phyloP scores from a whole-genome alignment of 2,888 invertebrate species.

The Elaeidobius kamerunicus region DNA sequence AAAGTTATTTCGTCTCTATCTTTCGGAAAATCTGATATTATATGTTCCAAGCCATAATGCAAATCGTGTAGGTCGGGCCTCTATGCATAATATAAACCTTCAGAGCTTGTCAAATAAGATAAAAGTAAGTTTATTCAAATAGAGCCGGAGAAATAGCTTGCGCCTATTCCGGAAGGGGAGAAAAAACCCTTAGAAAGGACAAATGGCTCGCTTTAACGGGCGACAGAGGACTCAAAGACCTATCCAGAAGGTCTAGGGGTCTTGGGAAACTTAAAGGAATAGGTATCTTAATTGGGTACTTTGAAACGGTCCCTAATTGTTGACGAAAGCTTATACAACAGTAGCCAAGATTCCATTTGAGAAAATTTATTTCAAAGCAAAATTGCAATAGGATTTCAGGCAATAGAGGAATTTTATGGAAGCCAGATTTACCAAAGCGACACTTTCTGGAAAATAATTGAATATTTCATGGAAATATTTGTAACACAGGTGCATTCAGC shows the following conservation, averaged over 20 bases:
- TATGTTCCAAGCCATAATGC: constrained; percentile 10
- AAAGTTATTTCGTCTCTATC: constrained; percentile 9
- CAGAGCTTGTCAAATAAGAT: constrained; percentile 21
- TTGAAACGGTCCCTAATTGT: too few species aligned
- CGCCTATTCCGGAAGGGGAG: constrained; percentile 6
- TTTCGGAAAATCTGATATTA: constrained; percentile 9
- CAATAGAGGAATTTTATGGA: too few species aligned
- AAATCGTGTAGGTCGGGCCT: constrained; percentile 12
- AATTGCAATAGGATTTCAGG: too few species aligned
- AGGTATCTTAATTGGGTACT: too few species aligned
- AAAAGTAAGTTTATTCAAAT: constrained; percentile 24
- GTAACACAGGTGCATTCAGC: too few species aligned
- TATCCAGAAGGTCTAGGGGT: not conserved
- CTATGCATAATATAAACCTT: constrained; percentile 25
- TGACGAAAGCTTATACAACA: too few species aligned
- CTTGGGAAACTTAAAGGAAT: not conserved
- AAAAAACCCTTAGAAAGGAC: not conserved
- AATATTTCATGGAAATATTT: too few species aligned
- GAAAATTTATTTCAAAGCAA: too few species aligned
- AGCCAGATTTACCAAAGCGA: too few species aligned
- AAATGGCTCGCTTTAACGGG: not conserved
- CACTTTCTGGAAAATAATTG: too few species aligned
- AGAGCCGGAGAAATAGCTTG: constrained; percentile 10
- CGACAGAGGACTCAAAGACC: not conserved
- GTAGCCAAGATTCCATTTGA: too few species aligned